Evolutionary conservation across 1,140 invertebrate genomes (phyloP).

Genomic region (Lepidurus arcticus): DNA sequence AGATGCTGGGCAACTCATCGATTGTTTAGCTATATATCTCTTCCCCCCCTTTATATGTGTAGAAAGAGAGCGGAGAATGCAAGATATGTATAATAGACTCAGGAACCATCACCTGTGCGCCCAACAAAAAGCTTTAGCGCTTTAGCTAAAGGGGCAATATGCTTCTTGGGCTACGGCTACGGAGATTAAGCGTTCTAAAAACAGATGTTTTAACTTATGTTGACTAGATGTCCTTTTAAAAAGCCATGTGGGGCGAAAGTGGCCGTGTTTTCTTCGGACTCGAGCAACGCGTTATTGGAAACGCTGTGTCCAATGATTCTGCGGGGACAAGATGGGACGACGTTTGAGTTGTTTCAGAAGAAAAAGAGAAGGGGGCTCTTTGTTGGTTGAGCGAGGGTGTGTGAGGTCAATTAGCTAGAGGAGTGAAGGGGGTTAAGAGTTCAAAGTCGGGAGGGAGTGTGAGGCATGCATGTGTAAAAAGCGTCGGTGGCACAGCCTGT

Average conservation of each 20-base stretch:
- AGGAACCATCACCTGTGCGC: too few relatives aligned
- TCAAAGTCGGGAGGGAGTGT: neutral
- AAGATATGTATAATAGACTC: too few relatives aligned
- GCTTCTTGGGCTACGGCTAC: neutral
- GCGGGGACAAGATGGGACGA: neutral
- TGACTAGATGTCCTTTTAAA: neutral
- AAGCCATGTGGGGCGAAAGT: neutral
- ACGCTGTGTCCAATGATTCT: slow-evolving; percentile 8
- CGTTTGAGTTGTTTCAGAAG: neutral
- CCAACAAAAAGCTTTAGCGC: too few relatives aligned
- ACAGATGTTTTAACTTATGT: neutral
- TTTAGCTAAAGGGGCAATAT: neutral
- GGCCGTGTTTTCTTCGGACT: neutral
- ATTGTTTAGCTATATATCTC: too few relatives aligned
- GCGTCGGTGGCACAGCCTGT: neutral
- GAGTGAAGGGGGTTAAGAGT: neutral
- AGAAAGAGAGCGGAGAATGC: too few relatives aligned
- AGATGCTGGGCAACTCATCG: too few relatives aligned
- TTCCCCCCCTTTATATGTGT: too few relatives aligned
- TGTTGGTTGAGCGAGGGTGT: slow-evolving; percentile 17
- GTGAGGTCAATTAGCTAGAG: slow-evolving; percentile 21
- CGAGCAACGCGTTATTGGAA: neutral
- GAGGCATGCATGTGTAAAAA: neutral
- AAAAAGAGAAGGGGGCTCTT: neutral
- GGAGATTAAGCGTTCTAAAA: neutral